These are phyloP conservation scores for Scatophagus argus DNA, from an alignment of 2,113 vertebrate genomes.

Conservation along the genomic window DNA sequence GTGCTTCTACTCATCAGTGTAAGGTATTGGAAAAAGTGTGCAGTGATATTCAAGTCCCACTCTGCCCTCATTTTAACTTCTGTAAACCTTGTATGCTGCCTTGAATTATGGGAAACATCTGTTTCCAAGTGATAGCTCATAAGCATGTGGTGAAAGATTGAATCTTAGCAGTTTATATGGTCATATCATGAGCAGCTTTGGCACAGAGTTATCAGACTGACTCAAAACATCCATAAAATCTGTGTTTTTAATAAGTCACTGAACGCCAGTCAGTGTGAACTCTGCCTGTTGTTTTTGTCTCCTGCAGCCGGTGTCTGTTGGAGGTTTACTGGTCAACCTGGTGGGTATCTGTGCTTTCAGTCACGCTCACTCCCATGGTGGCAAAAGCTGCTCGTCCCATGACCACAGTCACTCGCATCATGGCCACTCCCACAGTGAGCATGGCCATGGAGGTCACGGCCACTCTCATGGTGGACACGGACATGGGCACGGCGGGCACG, in stretches of 20 bases:
- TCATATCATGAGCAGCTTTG: not conserved
- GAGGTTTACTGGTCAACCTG: conserved; percentile 96
- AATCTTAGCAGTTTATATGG: not conserved
- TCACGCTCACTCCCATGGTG: conserved; percentile 89
- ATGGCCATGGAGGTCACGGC: conserved; percentile 81
- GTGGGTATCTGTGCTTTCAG: conserved; percentile 99
- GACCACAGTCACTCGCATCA: conserved; percentile 88
- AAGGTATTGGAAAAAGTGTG: not conserved
- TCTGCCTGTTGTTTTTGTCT: not conserved
- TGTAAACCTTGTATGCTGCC: too few relatives aligned
- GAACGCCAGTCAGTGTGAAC: not conserved
- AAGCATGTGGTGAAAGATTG: not conserved
- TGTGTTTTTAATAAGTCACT: not conserved
- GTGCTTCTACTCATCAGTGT: not conserved
- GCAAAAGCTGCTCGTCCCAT: conserved; percentile 87
- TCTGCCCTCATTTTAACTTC: not conserved
- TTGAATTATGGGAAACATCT: not conserved
- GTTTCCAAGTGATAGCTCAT: not conserved
- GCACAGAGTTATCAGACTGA: not conserved
- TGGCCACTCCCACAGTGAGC: too few relatives aligned
- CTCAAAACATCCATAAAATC: too few relatives aligned
- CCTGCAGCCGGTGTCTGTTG: conserved; percentile 94
- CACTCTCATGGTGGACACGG: conserved; percentile 32
- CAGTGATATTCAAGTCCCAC: not conserved
- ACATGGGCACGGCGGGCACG: conserved; percentile 78